phyloP scores from a whole-genome alignment of 2,113 vertebrate genomes.

The Catharus minimus region DNA sequence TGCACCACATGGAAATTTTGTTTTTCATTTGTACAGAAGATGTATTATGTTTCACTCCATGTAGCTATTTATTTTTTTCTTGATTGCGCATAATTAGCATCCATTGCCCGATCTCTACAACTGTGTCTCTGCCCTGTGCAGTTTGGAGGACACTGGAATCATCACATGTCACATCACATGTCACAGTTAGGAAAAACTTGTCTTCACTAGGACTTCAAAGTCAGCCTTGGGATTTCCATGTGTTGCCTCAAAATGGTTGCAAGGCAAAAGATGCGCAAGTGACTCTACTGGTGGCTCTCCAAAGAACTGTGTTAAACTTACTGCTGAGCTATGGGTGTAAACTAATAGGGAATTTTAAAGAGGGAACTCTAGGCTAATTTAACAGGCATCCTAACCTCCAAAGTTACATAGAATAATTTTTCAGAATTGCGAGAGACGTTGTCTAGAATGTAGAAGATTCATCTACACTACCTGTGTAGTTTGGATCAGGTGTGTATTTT shows the following conservation, averaged over 20 bases:
- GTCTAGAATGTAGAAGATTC: neutral
- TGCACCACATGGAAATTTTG: neutral
- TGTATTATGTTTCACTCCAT: neutral
- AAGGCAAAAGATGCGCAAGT: neutral
- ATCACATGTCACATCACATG: neutral
- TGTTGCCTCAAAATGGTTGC: neutral
- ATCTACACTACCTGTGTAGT: neutral
- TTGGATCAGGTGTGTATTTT: neutral
- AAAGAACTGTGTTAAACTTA: neutral
- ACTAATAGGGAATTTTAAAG: neutral
- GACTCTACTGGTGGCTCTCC: neutral
- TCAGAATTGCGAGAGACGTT: neutral
- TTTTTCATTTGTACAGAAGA: neutral
- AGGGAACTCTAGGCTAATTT: neutral
- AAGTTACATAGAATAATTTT: neutral
- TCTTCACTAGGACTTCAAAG: neutral
- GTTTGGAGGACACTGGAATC: neutral
- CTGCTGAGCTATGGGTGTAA: neutral
- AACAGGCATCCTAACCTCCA: neutral
- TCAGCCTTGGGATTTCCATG: neutral
- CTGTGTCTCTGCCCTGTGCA: neutral
- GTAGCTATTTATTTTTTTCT: neutral
- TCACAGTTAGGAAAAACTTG: neutral
- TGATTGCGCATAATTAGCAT: neutral
- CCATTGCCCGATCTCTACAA: neutral